Percentiles rank a stretch among this genome's conserved stretches.
These are phyloP conservation scores for Boulengeromyrus knoepffleri DNA, from an alignment of 2,113 vertebrate genomes.

Conservation along the genomic window DNA sequence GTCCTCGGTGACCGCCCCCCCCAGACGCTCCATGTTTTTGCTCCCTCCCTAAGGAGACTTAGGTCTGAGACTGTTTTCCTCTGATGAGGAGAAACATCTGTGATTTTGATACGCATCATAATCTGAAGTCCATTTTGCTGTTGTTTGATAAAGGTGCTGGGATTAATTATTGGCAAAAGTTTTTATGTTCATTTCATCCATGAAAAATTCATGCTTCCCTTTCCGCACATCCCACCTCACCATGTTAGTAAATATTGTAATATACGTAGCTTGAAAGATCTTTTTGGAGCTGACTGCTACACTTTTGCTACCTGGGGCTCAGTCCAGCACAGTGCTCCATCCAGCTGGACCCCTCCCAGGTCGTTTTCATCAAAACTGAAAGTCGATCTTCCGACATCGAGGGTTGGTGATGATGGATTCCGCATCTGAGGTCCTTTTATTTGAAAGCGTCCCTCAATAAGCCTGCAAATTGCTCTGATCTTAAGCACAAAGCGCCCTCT, in stretches of 20 bases:
- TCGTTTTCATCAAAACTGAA: conserved; percentile 39
- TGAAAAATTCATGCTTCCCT: neutral
- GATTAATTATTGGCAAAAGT: neutral
- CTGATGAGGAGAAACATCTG: neutral
- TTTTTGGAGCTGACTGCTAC: neutral
- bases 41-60: neutral
- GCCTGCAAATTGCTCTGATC: conserved; percentile 92
- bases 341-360: neutral
- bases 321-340: neutral
- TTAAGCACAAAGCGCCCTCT: conserved; percentile 76
- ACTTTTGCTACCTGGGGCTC: neutral
- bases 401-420: conserved; percentile 66
- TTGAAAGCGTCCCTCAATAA: conserved; percentile 64
- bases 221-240: neutral
- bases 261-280: neutral
- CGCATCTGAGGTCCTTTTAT: conserved; percentile 78
- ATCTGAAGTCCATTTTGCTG: neutral
- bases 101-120: neutral
- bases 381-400: conserved; percentile 49
- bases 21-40: neutral
- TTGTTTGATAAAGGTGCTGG: neutral
- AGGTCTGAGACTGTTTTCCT: neutral
- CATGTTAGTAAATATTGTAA: neutral
- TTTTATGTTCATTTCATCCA: neutral
- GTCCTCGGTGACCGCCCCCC: neutral